Evolutionary conservation across 2,888 invertebrate species (phyloP).

Genomic region (Laothoe populi): DNA sequence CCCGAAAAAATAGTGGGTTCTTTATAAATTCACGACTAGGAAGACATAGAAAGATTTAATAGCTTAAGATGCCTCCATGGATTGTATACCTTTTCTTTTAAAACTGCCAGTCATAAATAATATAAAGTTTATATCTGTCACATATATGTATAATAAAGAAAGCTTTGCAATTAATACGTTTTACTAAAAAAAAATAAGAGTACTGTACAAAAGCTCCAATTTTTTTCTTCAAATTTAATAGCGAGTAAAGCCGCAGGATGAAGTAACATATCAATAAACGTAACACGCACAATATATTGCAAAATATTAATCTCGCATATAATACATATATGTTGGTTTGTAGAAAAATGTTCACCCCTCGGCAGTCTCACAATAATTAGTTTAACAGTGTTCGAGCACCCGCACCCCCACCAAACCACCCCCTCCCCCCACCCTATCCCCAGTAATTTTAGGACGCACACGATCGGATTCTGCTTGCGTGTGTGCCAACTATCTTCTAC

Average conservation of each 20-base stretch:
- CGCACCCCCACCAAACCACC: constrained; percentile 35
- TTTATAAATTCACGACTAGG: no score
- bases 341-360: constrained; percentile 66
- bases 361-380: constrained; percentile 62
- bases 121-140: no score
- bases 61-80: no score
- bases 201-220: not conserved
- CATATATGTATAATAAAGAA: no score
- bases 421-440: constrained; percentile 41
- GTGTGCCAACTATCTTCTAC: constrained; percentile 57
- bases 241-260: not conserved
- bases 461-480: constrained; percentile 24
- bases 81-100: no score
- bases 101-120: no score
- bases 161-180: no score
- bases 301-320: constrained; percentile 22
- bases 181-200: no score
- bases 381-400: constrained; percentile 70
- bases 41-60: no score
- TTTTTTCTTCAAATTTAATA: not conserved
- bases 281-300: constrained; percentile 20
- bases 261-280: constrained; percentile 33
- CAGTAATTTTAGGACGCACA: constrained; percentile 28
- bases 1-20: no score
- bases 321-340: constrained; percentile 47